phyloP scores from a whole-genome alignment of 2,888 invertebrate species.

The Polia nebulosa region DNA sequence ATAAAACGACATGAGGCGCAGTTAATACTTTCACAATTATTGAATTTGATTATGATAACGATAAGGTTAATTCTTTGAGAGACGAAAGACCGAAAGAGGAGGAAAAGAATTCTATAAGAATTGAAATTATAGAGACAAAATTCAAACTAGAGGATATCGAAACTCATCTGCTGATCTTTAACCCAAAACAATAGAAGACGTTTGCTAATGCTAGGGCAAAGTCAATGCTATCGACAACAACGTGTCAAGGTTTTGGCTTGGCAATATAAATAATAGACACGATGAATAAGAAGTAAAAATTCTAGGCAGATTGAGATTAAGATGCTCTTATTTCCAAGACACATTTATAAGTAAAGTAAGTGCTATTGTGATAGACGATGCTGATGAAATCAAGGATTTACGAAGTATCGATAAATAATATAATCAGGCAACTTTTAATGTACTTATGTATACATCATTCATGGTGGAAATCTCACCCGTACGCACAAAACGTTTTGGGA shows the following conservation, averaged over 20 bases:
- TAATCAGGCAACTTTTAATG: neutral
- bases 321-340: neutral
- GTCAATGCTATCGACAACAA: neutral
- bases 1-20: slow-evolving; percentile 19
- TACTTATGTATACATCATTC: too few species aligned
- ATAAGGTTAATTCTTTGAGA: slow-evolving; percentile 1
- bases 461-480: too few species aligned
- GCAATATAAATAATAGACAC: neutral
- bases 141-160: too few species aligned
- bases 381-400: neutral
- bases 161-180: neutral
- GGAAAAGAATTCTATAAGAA: neutral
- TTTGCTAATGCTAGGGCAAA: neutral
- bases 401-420: neutral
- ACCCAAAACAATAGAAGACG: slow-evolving; percentile 11
- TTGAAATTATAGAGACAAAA: neutral
- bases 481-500: too few species aligned
- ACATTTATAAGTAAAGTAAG: too few species aligned
- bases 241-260: neutral
- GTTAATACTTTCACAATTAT: slow-evolving; percentile 30
- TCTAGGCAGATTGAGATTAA: neutral
- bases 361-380: too few species aligned
- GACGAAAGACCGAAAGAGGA: neutral
- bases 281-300: neutral
- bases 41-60: slow-evolving; percentile 18